Base-by-base conservation (phyloP, 2,888 invertebrate genomes). In the Luperina nickerlii region DNA sequence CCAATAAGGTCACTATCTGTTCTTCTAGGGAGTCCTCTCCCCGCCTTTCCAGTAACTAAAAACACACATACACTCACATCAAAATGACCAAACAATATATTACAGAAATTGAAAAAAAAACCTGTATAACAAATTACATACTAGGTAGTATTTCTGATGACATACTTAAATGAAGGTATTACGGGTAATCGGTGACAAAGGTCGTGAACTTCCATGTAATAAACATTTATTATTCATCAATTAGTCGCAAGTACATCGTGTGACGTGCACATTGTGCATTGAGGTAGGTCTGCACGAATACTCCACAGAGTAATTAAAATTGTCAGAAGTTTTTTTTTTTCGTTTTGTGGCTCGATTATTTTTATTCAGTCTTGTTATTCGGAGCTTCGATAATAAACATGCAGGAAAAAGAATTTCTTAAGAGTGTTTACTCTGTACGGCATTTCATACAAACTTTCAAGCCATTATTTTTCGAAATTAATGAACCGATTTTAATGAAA, bases 281-380 rank as follows among this genome's bases (percentile, higher is more conserved):
- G 91, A 71, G 93, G 94, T 91, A 94, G 94, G 92, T 89, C 90
- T 67, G 84, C 91, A 89, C 88, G 90, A 57, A 82, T 80, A 88
- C 60, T 69, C n/a, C 68, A 81, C 70, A 88, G 88, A 83, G 82
- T 82, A 87, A 82, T 81, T 83, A 80, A 81, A 38, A 42, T 38
- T 48, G 0, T 62, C 27, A 83, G 73, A 76, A 11, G 60, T 7
- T 65, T 20, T n/a, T 71, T 18, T 66, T 38, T 32, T 32, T 54
- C 1, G 13, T 24, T 24, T 60, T 15, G 1, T 45, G 24, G 18
- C 15, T 11, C 15, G 9, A 18, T 27, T 15, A 15, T 45, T 62
- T 7, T 20, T 38, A 24, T 62, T 9, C 72, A 32, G 73, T 45
- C 32, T 57, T 9, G 32, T 32, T 54, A 73, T 67, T 67, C 32